Evolutionary conservation across 2,888 invertebrate genomes (phyloP).

Genomic region (Dicyrtoma fusca): DNA sequence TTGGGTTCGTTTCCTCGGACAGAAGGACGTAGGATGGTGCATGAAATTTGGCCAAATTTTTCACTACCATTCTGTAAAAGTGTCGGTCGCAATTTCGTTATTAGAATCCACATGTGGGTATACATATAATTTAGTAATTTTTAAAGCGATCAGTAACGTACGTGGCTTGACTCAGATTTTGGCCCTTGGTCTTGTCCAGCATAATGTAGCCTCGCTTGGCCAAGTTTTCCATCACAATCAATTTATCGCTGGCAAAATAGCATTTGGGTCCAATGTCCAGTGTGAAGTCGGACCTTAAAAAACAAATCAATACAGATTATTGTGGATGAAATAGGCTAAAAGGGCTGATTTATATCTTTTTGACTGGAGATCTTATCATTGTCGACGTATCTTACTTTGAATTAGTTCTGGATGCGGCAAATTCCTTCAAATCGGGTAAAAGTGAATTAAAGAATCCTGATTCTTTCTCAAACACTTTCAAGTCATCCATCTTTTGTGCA

Average conservation of each 20-base stretch:
- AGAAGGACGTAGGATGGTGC: slow-evolving; percentile 4
- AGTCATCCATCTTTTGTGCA: too few relatives aligned
- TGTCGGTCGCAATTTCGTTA: not conserved
- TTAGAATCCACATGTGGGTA: not conserved
- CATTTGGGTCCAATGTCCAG: too few relatives aligned
- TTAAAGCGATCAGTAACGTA: not conserved
- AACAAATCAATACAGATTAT: too few relatives aligned
- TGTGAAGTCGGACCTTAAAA: too few relatives aligned
- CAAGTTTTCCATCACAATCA: slow-evolving; percentile 27
- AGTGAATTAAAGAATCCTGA: too few relatives aligned
- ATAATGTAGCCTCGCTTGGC: slow-evolving; percentile 7
- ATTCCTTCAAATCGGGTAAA: too few relatives aligned
- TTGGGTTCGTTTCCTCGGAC: not conserved
- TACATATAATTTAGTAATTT: not conserved
- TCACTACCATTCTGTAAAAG: slow-evolving; percentile 6
- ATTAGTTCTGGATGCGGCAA: too few relatives aligned
- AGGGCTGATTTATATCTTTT: too few relatives aligned
- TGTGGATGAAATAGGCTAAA: too few relatives aligned
- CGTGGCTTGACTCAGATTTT: slow-evolving; percentile 17
- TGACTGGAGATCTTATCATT: too few relatives aligned
- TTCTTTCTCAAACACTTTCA: too few relatives aligned
- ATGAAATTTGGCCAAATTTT: slow-evolving; percentile 27
- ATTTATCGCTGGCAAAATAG: slow-evolving; percentile 12
- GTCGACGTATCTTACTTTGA: too few relatives aligned
- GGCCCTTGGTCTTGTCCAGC: slow-evolving; percentile 13